Evolutionary conservation across 2,888 invertebrate genomes (phyloP).

Genomic region (Cistogaster globosa): DNA sequence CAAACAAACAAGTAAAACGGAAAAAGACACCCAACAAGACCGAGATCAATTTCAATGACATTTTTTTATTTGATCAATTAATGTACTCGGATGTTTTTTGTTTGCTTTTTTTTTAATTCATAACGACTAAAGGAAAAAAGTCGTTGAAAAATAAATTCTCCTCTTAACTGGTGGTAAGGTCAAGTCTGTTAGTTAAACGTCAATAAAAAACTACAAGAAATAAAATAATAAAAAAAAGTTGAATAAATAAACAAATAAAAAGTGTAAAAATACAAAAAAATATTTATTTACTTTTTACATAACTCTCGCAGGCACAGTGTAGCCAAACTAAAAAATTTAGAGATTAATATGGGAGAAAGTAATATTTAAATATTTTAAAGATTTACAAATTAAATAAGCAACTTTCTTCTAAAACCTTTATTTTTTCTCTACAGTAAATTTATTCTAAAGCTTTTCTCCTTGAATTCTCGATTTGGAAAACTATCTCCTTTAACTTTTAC

Average conservation of each 20-base stretch:
- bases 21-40: constrained; percentile 54
- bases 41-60: constrained; percentile 65
- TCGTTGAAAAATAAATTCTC: constrained; percentile 40
- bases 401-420: too few relatives aligned
- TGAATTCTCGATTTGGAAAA: too few relatives aligned
- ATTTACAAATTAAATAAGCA: too few relatives aligned
- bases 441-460: too few relatives aligned
- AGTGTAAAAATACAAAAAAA: constrained; percentile 27
- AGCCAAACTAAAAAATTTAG: too few relatives aligned
- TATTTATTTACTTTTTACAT: constrained; percentile 58
- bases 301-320: background rate
- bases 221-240: constrained; percentile 21
- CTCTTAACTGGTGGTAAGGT: constrained; percentile 61
- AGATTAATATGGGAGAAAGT: too few relatives aligned
- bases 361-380: too few relatives aligned
- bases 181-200: constrained; percentile 68
- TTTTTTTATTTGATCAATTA: constrained; percentile 72
- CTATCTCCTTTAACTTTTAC: too few relatives aligned
- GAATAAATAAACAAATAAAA: constrained; percentile 11
- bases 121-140: constrained; percentile 7
- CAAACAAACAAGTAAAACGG: background rate
- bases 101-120: constrained; percentile 32
- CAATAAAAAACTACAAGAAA: constrained; percentile 24
- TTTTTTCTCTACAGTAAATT: too few relatives aligned
- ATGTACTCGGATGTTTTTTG: constrained; percentile 46